Conservation (phyloP, 2,888 invertebrate species). For the Leptinotarsa peninsularis region DNA sequence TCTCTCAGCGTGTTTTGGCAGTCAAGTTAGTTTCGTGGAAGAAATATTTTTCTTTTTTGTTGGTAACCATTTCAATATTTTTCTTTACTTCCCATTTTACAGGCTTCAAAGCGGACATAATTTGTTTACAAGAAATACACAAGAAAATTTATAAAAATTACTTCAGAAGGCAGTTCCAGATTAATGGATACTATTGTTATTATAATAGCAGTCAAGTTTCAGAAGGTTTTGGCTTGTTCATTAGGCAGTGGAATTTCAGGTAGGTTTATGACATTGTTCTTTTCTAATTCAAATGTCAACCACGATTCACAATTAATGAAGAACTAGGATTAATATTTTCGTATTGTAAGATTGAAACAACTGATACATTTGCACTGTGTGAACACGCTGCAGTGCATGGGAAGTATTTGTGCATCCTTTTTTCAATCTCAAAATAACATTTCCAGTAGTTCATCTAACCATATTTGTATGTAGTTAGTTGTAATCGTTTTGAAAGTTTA, state of each 20-base stretch:
- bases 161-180: conserved; percentile 72
- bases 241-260: conserved; percentile 77
- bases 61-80: too few relatives aligned
- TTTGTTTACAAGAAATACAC: conserved; percentile 96
- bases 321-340: too few relatives aligned
- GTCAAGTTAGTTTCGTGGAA: too few relatives aligned
- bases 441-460: neutral
- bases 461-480: too few relatives aligned
- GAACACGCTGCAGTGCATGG: too few relatives aligned
- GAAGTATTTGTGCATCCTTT: too few relatives aligned
- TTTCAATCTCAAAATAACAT: neutral
- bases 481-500: too few relatives aligned
- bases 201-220: conserved; percentile 72
- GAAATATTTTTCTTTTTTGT: neutral
- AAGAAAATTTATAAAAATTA: conserved; percentile 78
- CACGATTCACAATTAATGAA: too few relatives aligned
- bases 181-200: conserved; percentile 71
- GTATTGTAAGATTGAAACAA: too few relatives aligned
- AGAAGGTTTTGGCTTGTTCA: conserved; percentile 88
- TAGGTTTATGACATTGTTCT: conserved; percentile 33
- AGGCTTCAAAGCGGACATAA: conserved; percentile 92
- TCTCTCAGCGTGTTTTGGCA: too few relatives aligned
- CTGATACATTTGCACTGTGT: too few relatives aligned
- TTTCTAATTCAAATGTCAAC: neutral
- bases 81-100: conserved; percentile 2